Percentiles rank a stretch among this genome's conserved stretches.
phyloP scores from a whole-genome alignment of 2,113 vertebrate species.

The Megaleporinus macrocephalus region DNA sequence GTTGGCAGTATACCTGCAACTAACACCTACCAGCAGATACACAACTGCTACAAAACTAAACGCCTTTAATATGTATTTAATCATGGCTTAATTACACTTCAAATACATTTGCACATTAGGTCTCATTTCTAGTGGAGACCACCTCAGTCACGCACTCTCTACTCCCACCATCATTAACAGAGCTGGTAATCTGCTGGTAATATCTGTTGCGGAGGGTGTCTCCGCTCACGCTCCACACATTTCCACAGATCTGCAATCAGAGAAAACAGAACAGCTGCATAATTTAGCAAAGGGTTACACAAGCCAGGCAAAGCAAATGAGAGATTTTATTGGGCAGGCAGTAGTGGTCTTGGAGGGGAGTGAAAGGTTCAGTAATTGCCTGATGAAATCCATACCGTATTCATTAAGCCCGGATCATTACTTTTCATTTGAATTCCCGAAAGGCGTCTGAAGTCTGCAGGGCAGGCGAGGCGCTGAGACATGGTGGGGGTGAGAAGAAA shows the following conservation, averaged over 20 bases:
- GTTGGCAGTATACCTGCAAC: too few relatives aligned
- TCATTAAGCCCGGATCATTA: constrained; percentile 9
- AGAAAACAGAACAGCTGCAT: background rate
- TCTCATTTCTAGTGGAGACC: background rate
- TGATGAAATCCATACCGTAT: constrained; percentile 11
- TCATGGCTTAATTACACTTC: too few relatives aligned
- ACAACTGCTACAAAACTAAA: too few relatives aligned
- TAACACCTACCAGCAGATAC: too few relatives aligned
- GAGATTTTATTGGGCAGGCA: constrained; percentile 1
- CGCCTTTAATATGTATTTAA: too few relatives aligned
- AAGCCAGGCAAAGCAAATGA: background rate
- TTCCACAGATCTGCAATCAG: background rate
- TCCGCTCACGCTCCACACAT: background rate
- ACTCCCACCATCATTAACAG: background rate
- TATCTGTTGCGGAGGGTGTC: background rate
- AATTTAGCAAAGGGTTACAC: constrained; percentile 3
- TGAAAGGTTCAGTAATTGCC: constrained; percentile 7
- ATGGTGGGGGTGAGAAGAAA: background rate
- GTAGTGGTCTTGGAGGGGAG: background rate
- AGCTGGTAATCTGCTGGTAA: constrained; percentile 11
- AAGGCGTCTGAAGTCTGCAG: background rate
- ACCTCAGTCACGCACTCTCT: background rate
- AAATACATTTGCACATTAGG: background rate
- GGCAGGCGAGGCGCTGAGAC: background rate
- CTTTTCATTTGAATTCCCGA: constrained; percentile 20